Evolutionary conservation across 2,113 vertebrate genomes (phyloP).

Genomic region (Ophiodon elongatus): DNA sequence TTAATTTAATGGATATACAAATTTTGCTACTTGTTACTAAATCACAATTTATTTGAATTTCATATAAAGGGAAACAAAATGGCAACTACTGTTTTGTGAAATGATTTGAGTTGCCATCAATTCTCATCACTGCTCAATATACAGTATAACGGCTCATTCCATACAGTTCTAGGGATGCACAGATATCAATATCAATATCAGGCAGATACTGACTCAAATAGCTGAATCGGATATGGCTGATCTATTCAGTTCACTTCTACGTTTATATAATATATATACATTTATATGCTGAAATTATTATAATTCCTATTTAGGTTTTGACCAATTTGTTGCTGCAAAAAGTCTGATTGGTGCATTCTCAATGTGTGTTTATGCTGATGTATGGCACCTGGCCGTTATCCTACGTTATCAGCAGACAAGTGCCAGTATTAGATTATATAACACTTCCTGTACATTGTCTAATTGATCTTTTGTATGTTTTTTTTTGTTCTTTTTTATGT

Average conservation of each 20-base stretch:
- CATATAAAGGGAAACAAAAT: not conserved
- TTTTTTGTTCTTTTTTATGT: constrained; percentile 34
- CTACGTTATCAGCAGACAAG: not conserved
- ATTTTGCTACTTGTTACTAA: not conserved
- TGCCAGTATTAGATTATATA: not conserved
- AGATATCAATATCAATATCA: no score
- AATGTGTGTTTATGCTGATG: not conserved
- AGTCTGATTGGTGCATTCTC: not conserved
- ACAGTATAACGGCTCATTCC: not conserved
- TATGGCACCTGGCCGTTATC: not conserved
- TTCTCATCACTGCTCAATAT: not conserved
- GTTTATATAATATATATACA: not conserved
- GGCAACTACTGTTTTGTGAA: not conserved
- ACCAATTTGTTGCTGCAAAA: not conserved
- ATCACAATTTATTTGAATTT: not conserved
- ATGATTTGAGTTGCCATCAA: not conserved
- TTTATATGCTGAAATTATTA: not conserved
- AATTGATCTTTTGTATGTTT: not conserved
- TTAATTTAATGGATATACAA: not conserved
- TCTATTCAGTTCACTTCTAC: no score
- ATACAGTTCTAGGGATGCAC: no score
- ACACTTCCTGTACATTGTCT: not conserved
- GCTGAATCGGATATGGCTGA: no score
- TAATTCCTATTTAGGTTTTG: not conserved
- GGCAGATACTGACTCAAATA: no score